These are phyloP conservation scores for Pogonomyrmex barbatus DNA, from an alignment of 1,140 invertebrate species.

Conservation along the genomic window DNA sequence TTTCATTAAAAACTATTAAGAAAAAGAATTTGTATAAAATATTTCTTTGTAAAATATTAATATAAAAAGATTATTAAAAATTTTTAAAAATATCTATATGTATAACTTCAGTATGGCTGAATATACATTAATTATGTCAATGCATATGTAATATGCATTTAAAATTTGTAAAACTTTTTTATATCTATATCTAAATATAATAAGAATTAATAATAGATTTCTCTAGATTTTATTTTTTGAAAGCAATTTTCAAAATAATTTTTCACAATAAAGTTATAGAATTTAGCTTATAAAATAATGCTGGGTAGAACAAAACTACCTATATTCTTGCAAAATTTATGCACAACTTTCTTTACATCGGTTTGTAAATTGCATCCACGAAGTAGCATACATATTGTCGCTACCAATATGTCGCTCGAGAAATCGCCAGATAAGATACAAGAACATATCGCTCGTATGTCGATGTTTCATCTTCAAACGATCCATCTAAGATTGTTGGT, in stretches of 20 bases:
- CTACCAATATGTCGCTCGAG: neutral
- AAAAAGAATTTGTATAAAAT: neutral
- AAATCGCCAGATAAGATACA: conserved; percentile 34
- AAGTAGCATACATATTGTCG: neutral
- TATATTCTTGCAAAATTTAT: neutral
- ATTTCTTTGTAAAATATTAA: neutral
- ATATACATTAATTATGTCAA: neutral
- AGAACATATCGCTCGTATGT: conserved; percentile 4
- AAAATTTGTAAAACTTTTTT: neutral
- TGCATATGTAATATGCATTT: neutral
- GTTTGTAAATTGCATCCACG: conserved; percentile 9
- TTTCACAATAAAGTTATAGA: conserved; percentile 12
- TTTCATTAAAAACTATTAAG: neutral
- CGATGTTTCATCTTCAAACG: conserved; percentile 16
- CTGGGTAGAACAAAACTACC: neutral
- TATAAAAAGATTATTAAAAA: neutral
- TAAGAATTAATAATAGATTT: neutral
- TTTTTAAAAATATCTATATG: neutral
- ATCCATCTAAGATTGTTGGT: neutral
- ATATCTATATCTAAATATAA: neutral
- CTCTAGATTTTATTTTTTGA: neutral
- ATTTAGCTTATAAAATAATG: neutral
- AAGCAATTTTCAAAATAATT: neutral
- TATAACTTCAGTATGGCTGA: neutral
- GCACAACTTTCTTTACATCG: neutral